phyloP scores from a whole-genome alignment of 2,888 invertebrate genomes.

The Tenthredo notha region DNA sequence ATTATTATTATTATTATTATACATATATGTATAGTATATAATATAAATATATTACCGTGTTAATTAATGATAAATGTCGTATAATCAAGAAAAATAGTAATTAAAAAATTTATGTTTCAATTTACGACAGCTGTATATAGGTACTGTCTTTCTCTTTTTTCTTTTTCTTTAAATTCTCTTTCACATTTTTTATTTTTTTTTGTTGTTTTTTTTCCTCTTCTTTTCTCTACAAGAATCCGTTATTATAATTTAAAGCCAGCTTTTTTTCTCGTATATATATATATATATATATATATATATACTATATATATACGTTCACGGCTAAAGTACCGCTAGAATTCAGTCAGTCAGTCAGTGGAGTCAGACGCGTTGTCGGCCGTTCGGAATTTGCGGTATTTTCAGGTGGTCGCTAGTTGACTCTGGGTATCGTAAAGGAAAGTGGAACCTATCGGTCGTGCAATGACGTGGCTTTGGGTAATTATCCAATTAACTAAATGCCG shows the following conservation, averaged over 20 bases:
- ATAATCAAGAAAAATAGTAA: background rate
- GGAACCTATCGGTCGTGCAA: constrained; percentile 36
- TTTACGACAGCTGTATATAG: background rate
- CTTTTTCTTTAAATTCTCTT: background rate
- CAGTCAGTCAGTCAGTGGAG: constrained; percentile 52
- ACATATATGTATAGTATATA: background rate
- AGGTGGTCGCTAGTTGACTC: constrained; percentile 23
- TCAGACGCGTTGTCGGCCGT: constrained; percentile 33
- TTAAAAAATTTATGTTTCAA: background rate
- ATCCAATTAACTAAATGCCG: constrained; percentile 28
- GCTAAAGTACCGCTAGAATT: constrained; percentile 46
- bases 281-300: background rate
- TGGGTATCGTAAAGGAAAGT: constrained; percentile 48
- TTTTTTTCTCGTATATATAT: background rate
- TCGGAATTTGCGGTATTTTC: constrained; percentile 46
- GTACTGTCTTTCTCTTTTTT: background rate
- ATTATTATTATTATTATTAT: too few relatives aligned
- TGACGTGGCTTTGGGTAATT: constrained; percentile 43
- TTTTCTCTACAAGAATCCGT: constrained; percentile 1
- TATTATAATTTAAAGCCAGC: constrained; percentile 26
- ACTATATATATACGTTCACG: background rate
- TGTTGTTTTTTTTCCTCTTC: background rate
- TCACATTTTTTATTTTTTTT: background rate
- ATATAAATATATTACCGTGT: background rate
- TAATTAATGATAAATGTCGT: background rate